Conservation (phyloP, 1,140 invertebrate genomes). For the Antheraea mylitta region DNA sequence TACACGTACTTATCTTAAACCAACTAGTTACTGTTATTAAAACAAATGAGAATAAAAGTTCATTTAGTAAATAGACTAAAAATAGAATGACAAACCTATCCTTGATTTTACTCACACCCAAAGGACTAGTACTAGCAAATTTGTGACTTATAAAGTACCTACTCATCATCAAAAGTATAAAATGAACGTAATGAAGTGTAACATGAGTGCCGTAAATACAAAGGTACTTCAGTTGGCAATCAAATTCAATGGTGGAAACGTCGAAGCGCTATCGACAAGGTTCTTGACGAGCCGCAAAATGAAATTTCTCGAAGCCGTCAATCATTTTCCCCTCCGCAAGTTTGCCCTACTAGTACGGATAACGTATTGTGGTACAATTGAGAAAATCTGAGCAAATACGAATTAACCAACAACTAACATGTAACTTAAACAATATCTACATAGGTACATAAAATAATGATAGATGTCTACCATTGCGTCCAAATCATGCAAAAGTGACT, state of each 20-base stretch:
- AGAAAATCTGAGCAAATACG: background rate
- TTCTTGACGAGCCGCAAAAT: constrained; percentile 75
- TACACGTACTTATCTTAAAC: no score
- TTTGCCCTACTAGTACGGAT: constrained; percentile 32
- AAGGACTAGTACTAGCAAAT: background rate
- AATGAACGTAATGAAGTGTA: constrained; percentile 62
- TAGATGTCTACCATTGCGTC: no score
- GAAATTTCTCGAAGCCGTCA: constrained; percentile 72
- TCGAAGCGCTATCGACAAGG: constrained; percentile 54
- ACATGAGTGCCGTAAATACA: constrained; percentile 50
- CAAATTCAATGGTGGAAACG: constrained; percentile 44
- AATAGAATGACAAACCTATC: no score
- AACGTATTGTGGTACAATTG: constrained; percentile 17
- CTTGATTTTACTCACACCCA: no score
- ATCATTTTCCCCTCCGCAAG: constrained; percentile 70
- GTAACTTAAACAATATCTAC: background rate
- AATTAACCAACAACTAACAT: background rate
- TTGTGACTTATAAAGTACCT: background rate
- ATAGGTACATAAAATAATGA: no score
- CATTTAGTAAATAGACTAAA: no score
- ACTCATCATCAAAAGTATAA: constrained; percentile 33
- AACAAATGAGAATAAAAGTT: no score
- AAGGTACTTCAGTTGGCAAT: constrained; percentile 57
- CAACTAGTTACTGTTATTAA: no score
- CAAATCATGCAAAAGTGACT: no score